Evolutionary conservation across 2,888 invertebrate genomes (phyloP).

Genomic region (Hydriomena furcata): DNA sequence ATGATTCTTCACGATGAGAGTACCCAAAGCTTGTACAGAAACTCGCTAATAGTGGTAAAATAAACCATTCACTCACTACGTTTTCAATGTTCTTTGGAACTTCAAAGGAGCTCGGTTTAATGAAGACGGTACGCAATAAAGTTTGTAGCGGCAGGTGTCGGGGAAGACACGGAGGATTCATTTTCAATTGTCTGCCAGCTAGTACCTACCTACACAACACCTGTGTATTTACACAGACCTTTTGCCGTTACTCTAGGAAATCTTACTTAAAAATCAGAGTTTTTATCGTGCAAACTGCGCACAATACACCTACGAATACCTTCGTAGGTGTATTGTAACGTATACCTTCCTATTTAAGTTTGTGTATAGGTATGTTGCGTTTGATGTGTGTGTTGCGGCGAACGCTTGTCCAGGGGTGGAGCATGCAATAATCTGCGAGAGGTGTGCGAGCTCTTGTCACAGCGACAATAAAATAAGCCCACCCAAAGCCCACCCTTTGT

Average conservation of each 20-base stretch:
- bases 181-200: slow-evolving; percentile 32
- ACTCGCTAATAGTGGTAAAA: too few species aligned
- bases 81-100: slow-evolving; percentile 45
- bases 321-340: too few species aligned
- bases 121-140: slow-evolving; percentile 65
- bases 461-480: slow-evolving; percentile 39
- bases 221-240: not conserved
- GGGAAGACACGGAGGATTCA: slow-evolving; percentile 40
- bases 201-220: slow-evolving; percentile 1
- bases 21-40: too few species aligned
- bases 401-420: slow-evolving; percentile 34
- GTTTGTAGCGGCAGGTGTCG: slow-evolving; percentile 59
- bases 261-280: too few species aligned
- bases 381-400: slow-evolving; percentile 2
- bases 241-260: not conserved
- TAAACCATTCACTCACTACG: slow-evolving; percentile 23
- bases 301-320: too few species aligned
- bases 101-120: slow-evolving; percentile 61
- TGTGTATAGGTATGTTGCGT: not conserved
- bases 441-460: slow-evolving; percentile 39
- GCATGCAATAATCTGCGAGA: slow-evolving; percentile 48
- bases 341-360: too few species aligned
- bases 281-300: too few species aligned
- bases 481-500: slow-evolving; percentile 32
- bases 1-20: too few species aligned